Conservation (phyloP, 2,888 invertebrate genomes). For the Leucophenga maculata region DNA sequence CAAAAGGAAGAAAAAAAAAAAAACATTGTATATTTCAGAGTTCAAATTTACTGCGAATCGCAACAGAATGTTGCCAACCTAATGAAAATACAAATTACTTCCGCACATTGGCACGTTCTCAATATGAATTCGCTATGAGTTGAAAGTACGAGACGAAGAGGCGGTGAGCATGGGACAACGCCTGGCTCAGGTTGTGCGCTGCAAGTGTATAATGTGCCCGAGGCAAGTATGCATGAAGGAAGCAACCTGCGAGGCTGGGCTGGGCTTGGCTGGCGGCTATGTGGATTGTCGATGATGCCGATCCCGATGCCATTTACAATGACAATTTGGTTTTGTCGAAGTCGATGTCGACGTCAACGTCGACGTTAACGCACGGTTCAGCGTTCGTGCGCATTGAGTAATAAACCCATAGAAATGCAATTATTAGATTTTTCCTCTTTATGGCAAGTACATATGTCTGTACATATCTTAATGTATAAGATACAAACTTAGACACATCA, state of each 20-base stretch:
- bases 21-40: background rate
- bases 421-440: conserved; percentile 55
- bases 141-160: background rate
- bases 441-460: conserved; percentile 21
- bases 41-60: conserved; percentile 30
- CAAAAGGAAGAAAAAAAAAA: conserved; percentile 15
- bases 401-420: conserved; percentile 58
- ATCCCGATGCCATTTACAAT: conserved; percentile 35
- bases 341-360: conserved; percentile 22
- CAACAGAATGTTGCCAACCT: conserved; percentile 55
- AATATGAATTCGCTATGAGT: conserved; percentile 28
- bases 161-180: no score
- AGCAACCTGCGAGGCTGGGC: background rate
- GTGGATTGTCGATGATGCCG: conserved; percentile 35
- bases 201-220: background rate
- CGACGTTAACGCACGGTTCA: background rate
- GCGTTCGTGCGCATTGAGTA: conserved; percentile 39
- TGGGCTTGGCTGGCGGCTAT: no score
- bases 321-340: conserved; percentile 30
- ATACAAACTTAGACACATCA: conserved; percentile 3
- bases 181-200: no score
- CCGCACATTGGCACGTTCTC: conserved; percentile 68
- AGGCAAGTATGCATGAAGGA: conserved; percentile 17
- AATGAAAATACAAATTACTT: conserved; percentile 70
- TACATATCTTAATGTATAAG: no score